Evolutionary conservation across 1,140 invertebrate genomes (phyloP).

Genomic region (Phenacoccus solenopsis): DNA sequence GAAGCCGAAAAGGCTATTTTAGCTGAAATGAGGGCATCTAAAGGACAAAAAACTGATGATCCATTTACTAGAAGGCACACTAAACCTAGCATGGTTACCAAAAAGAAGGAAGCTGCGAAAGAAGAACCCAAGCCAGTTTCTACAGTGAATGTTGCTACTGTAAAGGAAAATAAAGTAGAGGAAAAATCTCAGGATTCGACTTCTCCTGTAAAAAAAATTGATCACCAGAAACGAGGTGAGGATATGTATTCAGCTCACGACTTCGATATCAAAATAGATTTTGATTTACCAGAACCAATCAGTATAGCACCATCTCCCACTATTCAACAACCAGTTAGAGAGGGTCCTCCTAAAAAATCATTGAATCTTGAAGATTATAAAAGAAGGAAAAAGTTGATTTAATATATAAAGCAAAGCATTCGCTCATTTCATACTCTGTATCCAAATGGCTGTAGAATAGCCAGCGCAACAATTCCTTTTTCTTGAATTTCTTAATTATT

Average conservation of each 20-base stretch:
- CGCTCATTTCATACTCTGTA: no score
- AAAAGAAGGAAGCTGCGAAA: slow-evolving; percentile 38
- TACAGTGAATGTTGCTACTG: background rate
- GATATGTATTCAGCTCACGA: slow-evolving; percentile 87
- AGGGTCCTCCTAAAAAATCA: background rate
- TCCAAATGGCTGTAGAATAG: no score
- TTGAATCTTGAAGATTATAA: slow-evolving; percentile 11
- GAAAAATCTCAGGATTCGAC: slow-evolving; percentile 4
- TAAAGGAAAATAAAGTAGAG: background rate
- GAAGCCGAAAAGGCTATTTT: slow-evolving; percentile 91
- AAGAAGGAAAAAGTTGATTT: background rate
- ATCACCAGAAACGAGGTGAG: slow-evolving; percentile 35
- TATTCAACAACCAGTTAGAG: background rate
- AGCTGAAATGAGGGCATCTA: slow-evolving; percentile 59
- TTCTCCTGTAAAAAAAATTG: slow-evolving; percentile 12
- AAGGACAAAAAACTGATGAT: slow-evolving; percentile 70
- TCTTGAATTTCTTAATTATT: no score
- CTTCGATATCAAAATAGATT: slow-evolving; percentile 90
- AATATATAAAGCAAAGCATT: no score
- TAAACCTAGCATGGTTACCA: slow-evolving; percentile 74
- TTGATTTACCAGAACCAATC: background rate
- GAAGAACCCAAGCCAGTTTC: slow-evolving; percentile 24
- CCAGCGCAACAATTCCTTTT: no score
- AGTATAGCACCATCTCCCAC: background rate
- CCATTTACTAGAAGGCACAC: slow-evolving; percentile 89